Evolutionary conservation across 2,113 vertebrate species (phyloP).

Genomic region (Malurus alboscapulatus): DNA sequence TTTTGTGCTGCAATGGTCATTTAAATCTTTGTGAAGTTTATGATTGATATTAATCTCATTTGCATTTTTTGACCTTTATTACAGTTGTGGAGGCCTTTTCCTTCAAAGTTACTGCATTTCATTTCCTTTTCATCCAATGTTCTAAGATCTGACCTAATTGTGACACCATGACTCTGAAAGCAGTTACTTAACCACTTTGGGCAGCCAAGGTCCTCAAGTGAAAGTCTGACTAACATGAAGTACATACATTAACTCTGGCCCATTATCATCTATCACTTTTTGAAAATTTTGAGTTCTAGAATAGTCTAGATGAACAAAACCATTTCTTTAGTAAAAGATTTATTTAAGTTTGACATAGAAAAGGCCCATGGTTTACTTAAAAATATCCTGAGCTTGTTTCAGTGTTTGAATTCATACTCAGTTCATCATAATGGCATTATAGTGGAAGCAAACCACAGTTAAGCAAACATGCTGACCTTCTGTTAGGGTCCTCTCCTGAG

Average conservation of each 20-base stretch:
- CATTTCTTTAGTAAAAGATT: not conserved
- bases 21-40: conserved; percentile 5
- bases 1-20: not conserved
- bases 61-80: conserved; percentile 18
- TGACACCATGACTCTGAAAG: not conserved
- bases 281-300: not conserved
- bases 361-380: not conserved
- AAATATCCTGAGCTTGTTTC: not conserved
- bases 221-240: not conserved
- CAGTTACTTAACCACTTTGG: not conserved
- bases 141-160: not conserved
- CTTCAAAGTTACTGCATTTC: not conserved
- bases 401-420: not conserved
- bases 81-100: not conserved
- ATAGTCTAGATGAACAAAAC: not conserved
- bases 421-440: not conserved
- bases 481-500: not conserved
- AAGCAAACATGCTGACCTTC: not conserved
- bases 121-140: not conserved
- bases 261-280: not conserved
- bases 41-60: not conserved
- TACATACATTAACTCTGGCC: not conserved
- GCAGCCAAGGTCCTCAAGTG: not conserved
- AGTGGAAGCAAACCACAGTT: not conserved
- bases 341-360: not conserved